Evolutionary conservation across 2,888 invertebrate genomes (phyloP), one percentile per base, ranked within the genome.

Genomic region (Elmis aenea): DNA sequence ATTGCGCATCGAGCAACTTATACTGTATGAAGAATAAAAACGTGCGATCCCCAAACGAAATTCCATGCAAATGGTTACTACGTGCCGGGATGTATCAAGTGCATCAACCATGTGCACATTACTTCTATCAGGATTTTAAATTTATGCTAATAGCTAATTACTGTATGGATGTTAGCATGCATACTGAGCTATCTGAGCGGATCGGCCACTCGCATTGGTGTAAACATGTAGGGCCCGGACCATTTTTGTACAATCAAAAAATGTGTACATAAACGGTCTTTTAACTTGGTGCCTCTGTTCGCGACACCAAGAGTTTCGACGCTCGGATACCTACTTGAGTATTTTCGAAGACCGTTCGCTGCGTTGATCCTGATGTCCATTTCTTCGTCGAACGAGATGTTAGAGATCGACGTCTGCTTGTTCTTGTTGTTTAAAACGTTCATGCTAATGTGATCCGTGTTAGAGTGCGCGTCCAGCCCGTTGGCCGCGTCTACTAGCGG

Each of bases 401-500:
- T 57, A 55, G 52, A 45, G 51, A 52, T 57, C 48, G 53, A 46
- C 42, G 50, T 50, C 44, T 38, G 33, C 39, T 47, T 59, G 45
- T 60, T 62, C 49, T 61, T 65, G 61, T 65, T 66, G 61, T 61
- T 67, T 57, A 68, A 58, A 46, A 67, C 66, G 53, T 47, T 56
- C 52, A 64, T 61, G 55, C 58, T 64, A 57, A 67, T 62, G 60
- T 64, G 64, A 58, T 67, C 63, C 61, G 67, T 70, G 58, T 71
- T 65, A 37, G 68, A 68, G 49, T 71, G 67, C 36, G 72, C 67
- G 50, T 74, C 73, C 48, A 56, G 55, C 56, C 70, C 72, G 59
- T 73, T 72, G 54, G 67, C 69, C 55, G 70, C 69, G 63, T 74
- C 74, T 54, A 76, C 72, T 57, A 77, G 67, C 51, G 76, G 76